phyloP scores from a whole-genome alignment of 1,140 invertebrate species.

The Helicoverpa zea region DNA sequence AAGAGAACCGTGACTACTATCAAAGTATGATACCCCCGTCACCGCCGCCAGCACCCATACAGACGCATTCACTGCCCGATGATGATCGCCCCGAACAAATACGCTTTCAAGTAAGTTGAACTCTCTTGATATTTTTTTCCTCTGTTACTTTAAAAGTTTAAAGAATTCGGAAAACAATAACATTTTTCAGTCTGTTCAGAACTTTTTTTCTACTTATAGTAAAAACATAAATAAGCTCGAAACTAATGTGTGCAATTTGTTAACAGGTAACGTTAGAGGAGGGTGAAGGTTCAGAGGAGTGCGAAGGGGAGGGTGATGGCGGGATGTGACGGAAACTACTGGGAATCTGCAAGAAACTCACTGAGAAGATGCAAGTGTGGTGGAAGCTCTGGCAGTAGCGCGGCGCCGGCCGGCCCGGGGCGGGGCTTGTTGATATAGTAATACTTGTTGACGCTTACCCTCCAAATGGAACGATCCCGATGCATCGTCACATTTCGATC shows the following conservation, averaged over 20 bases:
- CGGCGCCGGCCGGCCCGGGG: slow-evolving; percentile 51
- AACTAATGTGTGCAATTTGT: slow-evolving; percentile 46
- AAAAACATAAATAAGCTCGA: neutral
- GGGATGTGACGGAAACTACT: slow-evolving; percentile 96
- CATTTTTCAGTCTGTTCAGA: too few species aligned
- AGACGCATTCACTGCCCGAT: slow-evolving; percentile 80
- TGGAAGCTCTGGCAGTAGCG: slow-evolving; percentile 91
- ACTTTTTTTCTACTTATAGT: neutral
- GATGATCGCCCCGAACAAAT: slow-evolving; percentile 89
- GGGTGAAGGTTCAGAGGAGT: slow-evolving; percentile 89
- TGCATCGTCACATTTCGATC: slow-evolving; percentile 79
- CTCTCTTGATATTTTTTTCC: neutral
- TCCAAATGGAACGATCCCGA: slow-evolving; percentile 77
- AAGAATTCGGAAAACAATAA: too few species aligned
- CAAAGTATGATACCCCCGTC: slow-evolving; percentile 95
- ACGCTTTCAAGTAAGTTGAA: slow-evolving; percentile 88
- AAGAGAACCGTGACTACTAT: slow-evolving; percentile 99
- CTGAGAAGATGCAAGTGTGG: slow-evolving; percentile 94
- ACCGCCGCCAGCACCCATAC: slow-evolving; percentile 90
- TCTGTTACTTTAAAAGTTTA: too few species aligned
- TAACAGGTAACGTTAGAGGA: slow-evolving; percentile 95
- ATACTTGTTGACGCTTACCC: slow-evolving; percentile 83
- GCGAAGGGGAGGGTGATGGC: slow-evolving; percentile 88
- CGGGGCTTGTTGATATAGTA: slow-evolving; percentile 72
- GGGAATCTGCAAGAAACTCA: slow-evolving; percentile 94